These are phyloP conservation scores for Loxodonta africana DNA, from an alignment of 2,113 vertebrate genomes.

Conservation along the genomic window DNA sequence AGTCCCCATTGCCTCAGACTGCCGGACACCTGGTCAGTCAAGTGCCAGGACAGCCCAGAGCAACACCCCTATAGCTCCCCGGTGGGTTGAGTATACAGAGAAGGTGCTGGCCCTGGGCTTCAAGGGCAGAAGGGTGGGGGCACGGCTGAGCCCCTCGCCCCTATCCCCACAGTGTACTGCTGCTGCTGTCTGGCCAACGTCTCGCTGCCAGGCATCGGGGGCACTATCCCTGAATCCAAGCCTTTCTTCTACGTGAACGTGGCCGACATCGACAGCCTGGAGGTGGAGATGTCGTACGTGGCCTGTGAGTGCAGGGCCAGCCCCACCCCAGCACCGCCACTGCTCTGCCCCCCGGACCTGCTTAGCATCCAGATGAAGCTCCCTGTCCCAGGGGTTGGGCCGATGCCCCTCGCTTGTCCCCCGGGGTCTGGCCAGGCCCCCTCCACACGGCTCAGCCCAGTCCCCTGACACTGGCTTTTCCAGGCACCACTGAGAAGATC, in stretches of 20 bases:
- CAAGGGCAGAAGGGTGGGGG: too few relatives aligned
- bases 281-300: conserved; percentile 96
- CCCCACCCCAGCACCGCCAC: fast-evolving
- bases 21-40: neutral
- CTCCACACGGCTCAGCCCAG: too few relatives aligned
- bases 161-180: conserved; percentile 93
- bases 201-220: conserved; percentile 95
- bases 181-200: conserved; percentile 98
- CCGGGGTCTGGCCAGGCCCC: too few relatives aligned
- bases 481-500: conserved; percentile 99
- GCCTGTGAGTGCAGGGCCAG: conserved; percentile 93
- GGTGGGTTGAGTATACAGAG: neutral
- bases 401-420: too few relatives aligned
- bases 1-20: neutral
- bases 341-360: neutral
- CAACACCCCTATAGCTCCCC: neutral
- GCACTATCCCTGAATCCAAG: conserved; percentile 95
- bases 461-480: neutral
- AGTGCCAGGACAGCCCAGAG: fast-evolving
- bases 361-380: too few relatives aligned
- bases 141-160: neutral
- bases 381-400: too few relatives aligned
- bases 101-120: neutral
- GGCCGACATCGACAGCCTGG: conserved; percentile 96
- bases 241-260: conserved; percentile 99